A percentile compares a stretch with the other conserved stretches of the same genome.
Evolutionary conservation across 1,140 invertebrate genomes (phyloP).

Genomic region (Eueides isabella): DNA sequence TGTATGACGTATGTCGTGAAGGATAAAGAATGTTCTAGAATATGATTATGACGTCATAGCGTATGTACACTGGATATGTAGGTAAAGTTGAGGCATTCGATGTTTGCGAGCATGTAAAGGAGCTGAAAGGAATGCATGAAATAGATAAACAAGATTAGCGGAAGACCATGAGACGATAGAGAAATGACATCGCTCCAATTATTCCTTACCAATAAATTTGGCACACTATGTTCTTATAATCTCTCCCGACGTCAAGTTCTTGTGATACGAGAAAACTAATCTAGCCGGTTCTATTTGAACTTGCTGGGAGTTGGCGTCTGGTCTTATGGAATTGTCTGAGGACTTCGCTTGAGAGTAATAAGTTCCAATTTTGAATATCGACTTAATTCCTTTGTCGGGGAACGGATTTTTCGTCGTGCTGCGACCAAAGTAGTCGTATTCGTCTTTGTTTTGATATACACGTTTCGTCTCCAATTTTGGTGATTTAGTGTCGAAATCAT

Average conservation of each 20-base stretch:
- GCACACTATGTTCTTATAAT: conserved; percentile 59
- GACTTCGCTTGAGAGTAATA: conserved; percentile 71
- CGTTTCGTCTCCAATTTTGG: conserved; percentile 61
- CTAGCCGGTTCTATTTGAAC: conserved; percentile 76
- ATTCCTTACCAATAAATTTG: conserved; percentile 69
- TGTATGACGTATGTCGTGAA: conserved; percentile 31
- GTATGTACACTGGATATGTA: conserved; percentile 32
- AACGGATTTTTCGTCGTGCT: conserved; percentile 74
- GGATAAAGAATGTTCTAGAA: conserved; percentile 25
- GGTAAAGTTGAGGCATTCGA: conserved; percentile 1
- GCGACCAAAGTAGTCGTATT: conserved; percentile 68
- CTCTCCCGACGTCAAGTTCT: conserved; percentile 67
- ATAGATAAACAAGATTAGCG: conserved; percentile 31
- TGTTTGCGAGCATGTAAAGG: conserved; percentile 23
- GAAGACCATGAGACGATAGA: conserved; percentile 36
- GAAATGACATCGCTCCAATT: conserved; percentile 40
- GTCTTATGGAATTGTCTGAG: conserved; percentile 73
- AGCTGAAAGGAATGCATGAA: conserved; percentile 38
- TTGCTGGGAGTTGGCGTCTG: conserved; percentile 77
- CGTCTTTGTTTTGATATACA: conserved; percentile 72
- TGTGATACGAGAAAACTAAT: conserved; percentile 65
- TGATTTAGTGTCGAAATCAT: conserved; percentile 74
- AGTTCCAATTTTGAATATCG: conserved; percentile 72
- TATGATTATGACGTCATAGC: conserved; percentile 34
- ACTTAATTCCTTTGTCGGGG: conserved; percentile 61